A percentile compares a stretch with the other conserved stretches of the same genome.
These are phyloP conservation scores for Lophius americanus DNA, from an alignment of 2,797 vertebrate genomes.

Conservation along the genomic window DNA sequence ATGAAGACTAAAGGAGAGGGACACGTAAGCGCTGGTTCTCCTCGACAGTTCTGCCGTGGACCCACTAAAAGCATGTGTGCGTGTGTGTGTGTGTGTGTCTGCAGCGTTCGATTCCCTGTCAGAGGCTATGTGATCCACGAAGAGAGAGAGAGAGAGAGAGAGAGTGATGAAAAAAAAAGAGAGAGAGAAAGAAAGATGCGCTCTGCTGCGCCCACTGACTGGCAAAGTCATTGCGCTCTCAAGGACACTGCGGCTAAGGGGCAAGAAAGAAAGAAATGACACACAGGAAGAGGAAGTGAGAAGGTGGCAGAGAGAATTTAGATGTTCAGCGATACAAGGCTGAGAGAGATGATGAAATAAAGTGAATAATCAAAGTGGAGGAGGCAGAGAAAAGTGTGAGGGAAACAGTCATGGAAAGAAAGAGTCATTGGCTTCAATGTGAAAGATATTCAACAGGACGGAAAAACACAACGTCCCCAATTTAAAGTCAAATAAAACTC, in stretches of 20 bases:
- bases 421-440: background rate
- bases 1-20: constrained; percentile 57
- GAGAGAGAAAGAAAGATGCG: constrained; percentile 47
- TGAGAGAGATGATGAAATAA: constrained; percentile 5
- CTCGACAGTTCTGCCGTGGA: constrained; percentile 49
- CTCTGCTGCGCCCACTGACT: constrained; percentile 64
- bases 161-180: constrained; percentile 39
- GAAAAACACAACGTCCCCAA: background rate
- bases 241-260: constrained; percentile 85
- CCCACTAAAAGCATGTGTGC: constrained; percentile 8
- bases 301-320: background rate
- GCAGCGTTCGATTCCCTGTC: constrained; percentile 15
- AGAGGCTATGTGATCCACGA: background rate
- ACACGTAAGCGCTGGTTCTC: constrained; percentile 48
- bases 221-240: constrained; percentile 82
- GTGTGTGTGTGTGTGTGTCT: constrained; percentile 17
- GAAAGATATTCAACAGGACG: constrained; percentile 1
- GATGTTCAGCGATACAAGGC: background rate
- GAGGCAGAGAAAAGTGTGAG: constrained; percentile 19
- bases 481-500: no score
- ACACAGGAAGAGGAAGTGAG: constrained; percentile 24
- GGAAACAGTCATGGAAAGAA: background rate
- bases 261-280: constrained; percentile 54
- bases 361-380: constrained; percentile 5
- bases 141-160: constrained; percentile 25